Evolutionary conservation across 2,797 vertebrate species (phyloP), one percentile per base, ranked within the genome.

Genomic region (Rhynchonycteris naso): DNA sequence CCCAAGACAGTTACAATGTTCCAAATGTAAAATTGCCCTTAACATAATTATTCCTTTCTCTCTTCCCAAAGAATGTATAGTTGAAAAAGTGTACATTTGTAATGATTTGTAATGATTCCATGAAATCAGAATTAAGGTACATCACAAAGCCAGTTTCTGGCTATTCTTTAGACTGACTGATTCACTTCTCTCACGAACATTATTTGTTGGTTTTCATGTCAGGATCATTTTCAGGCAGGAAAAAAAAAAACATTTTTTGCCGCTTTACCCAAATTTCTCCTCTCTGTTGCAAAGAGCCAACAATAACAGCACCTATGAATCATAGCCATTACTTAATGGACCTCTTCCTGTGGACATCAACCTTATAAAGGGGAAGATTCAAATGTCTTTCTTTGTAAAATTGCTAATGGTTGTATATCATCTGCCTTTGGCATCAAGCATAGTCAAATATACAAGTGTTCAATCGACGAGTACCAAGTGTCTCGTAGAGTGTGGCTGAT

Each of bases 221-320:
- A 38, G 66, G 11, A 22, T 81, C 58, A 24, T 95, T 90, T 91
- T 88, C 26, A 88, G 30, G 47, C 26, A 61, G 76, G 63, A 65
- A 84, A 84, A 75, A 84, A 30, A 71, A 13, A 2, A n/a, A n/a
- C n/a, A n/a, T n/a, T 69, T 50, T 69, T 91, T 95, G 82, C 90
- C 63, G 22, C n/a, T 90, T 94, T 26, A 50, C 50, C 50, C 15
- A 93, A 63, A 9, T 69, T 78, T 78, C 63, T 91, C 14, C 43
- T 82, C 93, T 95, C 30, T n/a, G 21, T 72, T 84, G 30, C 58
- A 47, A 75, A 93, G 11, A 90, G 47, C 74, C 65, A 24, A 92
- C 74, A 75, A 80, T 75, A 43, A 26, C 74, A 88, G 68, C 78
- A 4, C 28, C 80, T 11, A 0, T 74, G 76, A 84, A 69, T 84